Evolutionary conservation across 2,888 invertebrate species (phyloP).

Genomic region (Onthophagus sagittarius): DNA sequence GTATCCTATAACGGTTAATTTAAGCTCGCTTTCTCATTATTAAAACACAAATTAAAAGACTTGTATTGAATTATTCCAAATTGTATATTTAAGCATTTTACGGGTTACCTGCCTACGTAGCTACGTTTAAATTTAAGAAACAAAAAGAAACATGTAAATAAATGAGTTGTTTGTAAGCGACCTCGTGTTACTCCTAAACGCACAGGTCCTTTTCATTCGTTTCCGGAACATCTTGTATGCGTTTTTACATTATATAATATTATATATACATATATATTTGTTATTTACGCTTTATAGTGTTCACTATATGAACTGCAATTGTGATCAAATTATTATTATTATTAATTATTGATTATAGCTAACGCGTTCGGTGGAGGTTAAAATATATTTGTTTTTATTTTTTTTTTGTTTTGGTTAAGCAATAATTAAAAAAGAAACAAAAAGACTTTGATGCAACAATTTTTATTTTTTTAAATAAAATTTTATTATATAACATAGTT

Average conservation of each 20-base stretch:
- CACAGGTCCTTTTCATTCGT: neutral
- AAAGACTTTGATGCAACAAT: constrained; percentile 27
- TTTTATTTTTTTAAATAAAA: constrained; percentile 15
- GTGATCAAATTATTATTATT: constrained; percentile 43
- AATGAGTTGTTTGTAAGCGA: neutral
- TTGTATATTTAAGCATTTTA: neutral
- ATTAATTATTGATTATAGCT: constrained; percentile 12
- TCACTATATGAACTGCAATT: constrained; percentile 51
- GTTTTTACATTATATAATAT: neutral
- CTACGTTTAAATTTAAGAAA: neutral
- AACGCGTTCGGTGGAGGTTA: neutral
- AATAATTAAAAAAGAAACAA: constrained; percentile 8
- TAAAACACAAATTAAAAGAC: neutral
- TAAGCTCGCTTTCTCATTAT: neutral
- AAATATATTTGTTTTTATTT: constrained; percentile 16
- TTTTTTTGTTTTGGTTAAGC: constrained; percentile 15
- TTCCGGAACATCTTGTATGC: constrained; percentile 1
- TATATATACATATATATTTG: constrained; percentile 27
- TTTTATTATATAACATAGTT: no score
- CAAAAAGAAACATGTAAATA: neutral
- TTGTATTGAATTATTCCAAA: no score
- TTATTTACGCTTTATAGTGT: constrained; percentile 49
- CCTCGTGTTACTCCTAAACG: neutral
- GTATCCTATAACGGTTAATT: neutral
- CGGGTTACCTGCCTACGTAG: neutral